Conservation (phyloP, 2,113 vertebrate species). For the Chelonoidis abingdonii region DNA sequence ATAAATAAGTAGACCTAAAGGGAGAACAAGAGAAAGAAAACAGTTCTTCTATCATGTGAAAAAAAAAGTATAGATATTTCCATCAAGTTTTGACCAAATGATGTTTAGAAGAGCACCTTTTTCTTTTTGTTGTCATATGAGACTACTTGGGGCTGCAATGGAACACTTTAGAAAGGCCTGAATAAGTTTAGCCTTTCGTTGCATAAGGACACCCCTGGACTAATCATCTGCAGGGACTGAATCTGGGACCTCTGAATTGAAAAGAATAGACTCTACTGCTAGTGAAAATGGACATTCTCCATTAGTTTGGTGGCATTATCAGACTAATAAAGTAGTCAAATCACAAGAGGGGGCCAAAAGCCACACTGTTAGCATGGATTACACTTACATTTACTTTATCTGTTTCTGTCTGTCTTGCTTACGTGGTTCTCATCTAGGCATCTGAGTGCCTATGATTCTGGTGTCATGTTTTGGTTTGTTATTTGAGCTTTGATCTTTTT, state of each 20-base stretch:
- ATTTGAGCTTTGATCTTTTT: not conserved
- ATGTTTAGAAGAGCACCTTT: too few species aligned
- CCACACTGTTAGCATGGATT: not conserved
- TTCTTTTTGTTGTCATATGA: not conserved
- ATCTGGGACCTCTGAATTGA: not conserved
- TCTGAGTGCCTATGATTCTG: not conserved
- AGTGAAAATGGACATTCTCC: not conserved
- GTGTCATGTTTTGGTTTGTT: not conserved
- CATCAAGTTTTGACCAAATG: too few species aligned
- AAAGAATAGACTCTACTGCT: not conserved
- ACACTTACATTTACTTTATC: not conserved
- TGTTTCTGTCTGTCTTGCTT: not conserved
- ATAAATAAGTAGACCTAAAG: too few species aligned
- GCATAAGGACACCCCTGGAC: not conserved
- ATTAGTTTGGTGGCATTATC: not conserved
- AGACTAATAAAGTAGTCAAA: not conserved
- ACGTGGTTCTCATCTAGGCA: not conserved
- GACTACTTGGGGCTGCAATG: not conserved
- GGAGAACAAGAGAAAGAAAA: too few species aligned
- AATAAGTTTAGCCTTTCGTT: not conserved
- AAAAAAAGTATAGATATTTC: too few species aligned
- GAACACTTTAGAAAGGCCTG: not conserved
- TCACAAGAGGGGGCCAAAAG: not conserved
- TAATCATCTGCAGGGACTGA: not conserved
- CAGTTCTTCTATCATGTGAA: too few species aligned